Percentiles rank a stretch among this genome's conserved stretches.
Conservation (phyloP, 2,888 invertebrate species). For the Lucinisca nassula region DNA sequence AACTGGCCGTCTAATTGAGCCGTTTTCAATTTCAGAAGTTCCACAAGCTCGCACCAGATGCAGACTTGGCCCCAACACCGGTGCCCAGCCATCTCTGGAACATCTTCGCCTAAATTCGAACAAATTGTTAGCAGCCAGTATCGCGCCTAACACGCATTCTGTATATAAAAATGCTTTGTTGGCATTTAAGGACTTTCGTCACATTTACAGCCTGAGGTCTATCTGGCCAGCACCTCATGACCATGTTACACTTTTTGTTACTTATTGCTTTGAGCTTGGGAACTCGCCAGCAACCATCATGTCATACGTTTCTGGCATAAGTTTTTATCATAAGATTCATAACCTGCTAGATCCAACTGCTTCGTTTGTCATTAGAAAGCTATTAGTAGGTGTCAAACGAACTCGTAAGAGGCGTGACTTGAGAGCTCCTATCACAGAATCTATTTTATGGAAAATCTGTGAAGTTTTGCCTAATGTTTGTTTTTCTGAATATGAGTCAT, state of each 20-base stretch:
- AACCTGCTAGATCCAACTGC: constrained; percentile 1
- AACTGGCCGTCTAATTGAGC: constrained; percentile 24
- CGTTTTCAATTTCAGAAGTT: constrained; percentile 50
- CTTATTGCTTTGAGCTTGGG: constrained; percentile 18
- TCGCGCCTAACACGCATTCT: constrained; percentile 7
- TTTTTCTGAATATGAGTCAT: neutral
- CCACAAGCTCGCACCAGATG: constrained; percentile 31
- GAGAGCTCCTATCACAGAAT: constrained; percentile 27
- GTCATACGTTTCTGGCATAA: constrained; percentile 19
- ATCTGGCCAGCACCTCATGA: constrained; percentile 14
- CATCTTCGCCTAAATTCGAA: constrained; percentile 18
- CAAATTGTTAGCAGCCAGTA: neutral
- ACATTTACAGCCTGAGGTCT: neutral
- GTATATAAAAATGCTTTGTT: constrained; percentile 15
- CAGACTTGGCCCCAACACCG: constrained; percentile 8
- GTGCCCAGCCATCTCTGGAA: constrained; percentile 47
- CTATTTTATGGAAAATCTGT: neutral
- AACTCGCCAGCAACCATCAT: constrained; percentile 10
- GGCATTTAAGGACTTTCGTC: neutral
- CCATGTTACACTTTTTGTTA: constrained; percentile 14
- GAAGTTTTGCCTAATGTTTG: neutral
- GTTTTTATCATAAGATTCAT: constrained; percentile 10
- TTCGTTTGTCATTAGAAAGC: constrained; percentile 2
- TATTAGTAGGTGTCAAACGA: constrained; percentile 30
- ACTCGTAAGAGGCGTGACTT: neutral